Percentiles rank a stretch among this genome's conserved stretches.
Evolutionary conservation across 1,140 invertebrate genomes (phyloP).

Genomic region (Cotesia glomerata): DNA sequence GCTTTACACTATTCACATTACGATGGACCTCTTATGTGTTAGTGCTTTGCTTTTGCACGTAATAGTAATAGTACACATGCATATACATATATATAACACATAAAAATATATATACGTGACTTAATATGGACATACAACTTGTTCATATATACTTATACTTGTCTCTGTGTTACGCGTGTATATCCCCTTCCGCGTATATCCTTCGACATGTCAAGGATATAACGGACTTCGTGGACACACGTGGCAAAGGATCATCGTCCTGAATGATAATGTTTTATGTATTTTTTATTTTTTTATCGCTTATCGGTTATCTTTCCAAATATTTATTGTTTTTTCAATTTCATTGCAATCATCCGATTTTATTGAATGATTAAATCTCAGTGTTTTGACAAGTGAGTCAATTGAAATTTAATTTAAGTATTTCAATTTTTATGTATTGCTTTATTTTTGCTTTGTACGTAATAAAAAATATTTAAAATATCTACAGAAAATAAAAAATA

Average conservation of each 20-base stretch:
- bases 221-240: slow-evolving; percentile 25
- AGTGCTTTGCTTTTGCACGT: background rate
- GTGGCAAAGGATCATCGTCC: slow-evolving; percentile 19
- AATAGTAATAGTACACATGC: background rate
- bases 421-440: too few relatives aligned
- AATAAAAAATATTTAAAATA: too few relatives aligned
- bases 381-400: too few relatives aligned
- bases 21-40: background rate
- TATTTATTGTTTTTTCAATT: background rate
- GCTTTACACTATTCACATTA: slow-evolving; percentile 8
- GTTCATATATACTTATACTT: background rate
- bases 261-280: background rate
- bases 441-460: too few relatives aligned
- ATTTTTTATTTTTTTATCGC: background rate
- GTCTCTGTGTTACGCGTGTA: background rate
- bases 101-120: background rate
- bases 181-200: slow-evolving; percentile 19
- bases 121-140: slow-evolving; percentile 4
- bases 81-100: background rate
- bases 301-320: background rate
- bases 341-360: too few relatives aligned
- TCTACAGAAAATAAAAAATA: too few relatives aligned
- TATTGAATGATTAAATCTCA: too few relatives aligned
- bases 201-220: slow-evolving; percentile 27
- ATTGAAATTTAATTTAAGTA: too few relatives aligned